These are phyloP conservation scores for Pegoplata infirma DNA, from an alignment of 2,888 invertebrate species.

Conservation along the genomic window DNA sequence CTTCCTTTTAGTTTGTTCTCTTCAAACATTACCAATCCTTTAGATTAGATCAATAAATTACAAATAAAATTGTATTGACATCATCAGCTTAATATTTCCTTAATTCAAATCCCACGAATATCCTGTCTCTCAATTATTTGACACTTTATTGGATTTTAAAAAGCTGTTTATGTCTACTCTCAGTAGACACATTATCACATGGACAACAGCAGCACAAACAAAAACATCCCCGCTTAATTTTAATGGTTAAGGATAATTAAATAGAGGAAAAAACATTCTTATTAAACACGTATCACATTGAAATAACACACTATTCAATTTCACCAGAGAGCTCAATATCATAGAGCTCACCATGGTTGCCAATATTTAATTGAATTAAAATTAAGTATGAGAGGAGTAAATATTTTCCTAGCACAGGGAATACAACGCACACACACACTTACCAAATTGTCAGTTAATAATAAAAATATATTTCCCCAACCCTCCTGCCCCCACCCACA, in stretches of 20 bases:
- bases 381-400: conserved; percentile 48
- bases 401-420: conserved; percentile 29
- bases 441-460: conserved; percentile 49
- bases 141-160: conserved; percentile 61
- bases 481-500: no score
- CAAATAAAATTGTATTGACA: background rate
- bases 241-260: conserved; percentile 55
- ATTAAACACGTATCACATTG: conserved; percentile 35
- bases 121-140: conserved; percentile 40
- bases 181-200: conserved; percentile 5
- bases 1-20: no score
- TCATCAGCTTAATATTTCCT: background rate
- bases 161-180: conserved; percentile 6
- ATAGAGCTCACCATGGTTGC: conserved; percentile 45
- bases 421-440: conserved; percentile 25
- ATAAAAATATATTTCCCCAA: conserved; percentile 23
- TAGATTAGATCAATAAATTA: no score
- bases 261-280: conserved; percentile 31
- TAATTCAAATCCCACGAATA: conserved; percentile 14
- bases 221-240: conserved; percentile 24
- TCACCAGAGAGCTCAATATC: background rate
- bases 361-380: conserved; percentile 61
- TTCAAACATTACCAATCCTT: no score
- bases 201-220: background rate
- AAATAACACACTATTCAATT: background rate